Evolutionary conservation across 2,113 vertebrate genomes (phyloP).

Genomic region (Pyrgilauda ruficollis): DNA sequence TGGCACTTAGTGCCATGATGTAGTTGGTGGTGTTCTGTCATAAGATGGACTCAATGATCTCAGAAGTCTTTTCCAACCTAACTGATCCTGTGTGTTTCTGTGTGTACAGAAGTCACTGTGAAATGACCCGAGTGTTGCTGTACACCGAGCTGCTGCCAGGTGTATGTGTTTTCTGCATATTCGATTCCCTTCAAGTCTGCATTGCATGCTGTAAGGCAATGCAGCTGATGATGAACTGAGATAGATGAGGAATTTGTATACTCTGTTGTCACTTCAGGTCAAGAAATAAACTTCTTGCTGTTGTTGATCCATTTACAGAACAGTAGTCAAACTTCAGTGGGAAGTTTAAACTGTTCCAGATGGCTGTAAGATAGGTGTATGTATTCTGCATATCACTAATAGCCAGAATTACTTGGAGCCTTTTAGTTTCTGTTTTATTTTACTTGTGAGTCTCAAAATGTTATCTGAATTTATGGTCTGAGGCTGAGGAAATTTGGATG

Average conservation of each 20-base stretch:
- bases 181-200: neutral
- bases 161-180: neutral
- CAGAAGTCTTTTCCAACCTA: neutral
- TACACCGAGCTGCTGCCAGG: neutral
- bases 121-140: accelerated
- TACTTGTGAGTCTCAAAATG: neutral
- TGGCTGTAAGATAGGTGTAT: neutral
- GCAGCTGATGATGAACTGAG: neutral
- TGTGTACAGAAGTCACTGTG: neutral
- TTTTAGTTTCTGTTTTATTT: slow-evolving; percentile 1
- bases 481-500: slow-evolving; percentile 3
- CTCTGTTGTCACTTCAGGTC: neutral
- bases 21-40: neutral
- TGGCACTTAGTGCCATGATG: too few species aligned
- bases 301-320: neutral
- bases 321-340: neutral
- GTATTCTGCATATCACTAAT: neutral
- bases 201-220: neutral
- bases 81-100: neutral
- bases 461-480: slow-evolving; percentile 24
- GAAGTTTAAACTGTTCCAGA: neutral
- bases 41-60: neutral
- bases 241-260: neutral
- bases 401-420: slow-evolving; percentile 22
- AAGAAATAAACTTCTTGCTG: neutral